phyloP scores from a whole-genome alignment of 1,140 invertebrate species.

The Pachyrhynchus sulphureomaculatus region DNA sequence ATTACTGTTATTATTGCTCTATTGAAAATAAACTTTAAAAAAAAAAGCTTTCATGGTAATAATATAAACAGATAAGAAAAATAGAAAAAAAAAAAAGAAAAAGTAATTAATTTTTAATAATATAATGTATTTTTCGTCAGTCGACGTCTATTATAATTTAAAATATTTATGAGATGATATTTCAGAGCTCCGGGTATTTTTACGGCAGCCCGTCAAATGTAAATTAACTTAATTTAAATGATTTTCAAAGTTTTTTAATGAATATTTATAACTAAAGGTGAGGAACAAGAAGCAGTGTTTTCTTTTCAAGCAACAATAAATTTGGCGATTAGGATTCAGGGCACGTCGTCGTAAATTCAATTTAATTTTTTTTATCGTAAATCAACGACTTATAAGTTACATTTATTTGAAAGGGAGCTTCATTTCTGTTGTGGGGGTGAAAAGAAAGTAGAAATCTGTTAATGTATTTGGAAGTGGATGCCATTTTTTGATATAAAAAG shows the following conservation, averaged over 20 bases:
- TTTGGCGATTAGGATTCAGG: not conserved
- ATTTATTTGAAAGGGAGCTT: too few relatives aligned
- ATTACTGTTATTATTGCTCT: too few relatives aligned
- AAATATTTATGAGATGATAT: constrained; percentile 21
- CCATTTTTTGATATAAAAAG: too few relatives aligned
- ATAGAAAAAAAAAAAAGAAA: too few relatives aligned
- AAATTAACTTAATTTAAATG: constrained; percentile 26
- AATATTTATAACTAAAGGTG: constrained; percentile 26
- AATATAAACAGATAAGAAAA: too few relatives aligned
- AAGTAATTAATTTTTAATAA: not conserved
- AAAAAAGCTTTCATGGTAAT: too few relatives aligned
- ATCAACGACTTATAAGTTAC: constrained; percentile 5
- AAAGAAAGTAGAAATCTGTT: too few relatives aligned
- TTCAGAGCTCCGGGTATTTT: not conserved
- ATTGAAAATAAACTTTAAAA: too few relatives aligned
- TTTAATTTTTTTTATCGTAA: constrained; percentile 17
- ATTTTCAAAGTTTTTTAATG: constrained; percentile 17
- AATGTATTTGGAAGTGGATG: too few relatives aligned
- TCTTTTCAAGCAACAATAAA: constrained; percentile 6
- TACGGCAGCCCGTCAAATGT: constrained; percentile 16
- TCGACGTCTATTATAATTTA: not conserved
- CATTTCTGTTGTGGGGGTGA: too few relatives aligned
- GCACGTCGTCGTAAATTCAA: constrained; percentile 7
- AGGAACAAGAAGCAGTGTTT: constrained; percentile 3
- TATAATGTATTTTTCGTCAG: not conserved